Percentiles rank a stretch among this genome's conserved stretches.
These are phyloP conservation scores for Xestia rhomboidea DNA, from an alignment of 2,888 invertebrate genomes.

Conservation along the genomic window DNA sequence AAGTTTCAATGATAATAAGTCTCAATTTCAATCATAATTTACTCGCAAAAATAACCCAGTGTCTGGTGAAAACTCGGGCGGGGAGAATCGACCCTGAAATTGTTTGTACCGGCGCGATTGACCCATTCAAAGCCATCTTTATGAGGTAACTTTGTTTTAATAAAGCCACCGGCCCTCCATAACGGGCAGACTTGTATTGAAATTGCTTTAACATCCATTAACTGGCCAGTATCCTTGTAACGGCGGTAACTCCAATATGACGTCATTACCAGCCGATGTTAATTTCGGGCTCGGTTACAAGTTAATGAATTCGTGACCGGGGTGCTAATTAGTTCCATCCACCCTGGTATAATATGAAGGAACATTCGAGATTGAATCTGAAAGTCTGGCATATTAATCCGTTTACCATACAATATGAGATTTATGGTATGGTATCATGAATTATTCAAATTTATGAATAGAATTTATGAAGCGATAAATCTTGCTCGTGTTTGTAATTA, in stretches of 20 bases:
- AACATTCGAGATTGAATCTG: slow-evolving; percentile 1
- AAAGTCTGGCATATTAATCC: slow-evolving; percentile 25
- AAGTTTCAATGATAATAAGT: neutral
- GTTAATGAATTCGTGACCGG: slow-evolving; percentile 39
- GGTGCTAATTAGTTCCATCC: slow-evolving; percentile 33
- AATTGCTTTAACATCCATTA: slow-evolving; percentile 25
- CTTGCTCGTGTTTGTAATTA: slow-evolving; percentile 15
- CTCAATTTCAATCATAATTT: neutral
- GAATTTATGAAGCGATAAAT: slow-evolving; percentile 13
- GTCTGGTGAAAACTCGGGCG: neutral
- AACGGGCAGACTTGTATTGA: slow-evolving; percentile 23
- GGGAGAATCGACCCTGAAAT: neutral
- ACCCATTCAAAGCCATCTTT: slow-evolving; percentile 40
- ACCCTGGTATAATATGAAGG: slow-evolving; percentile 1
- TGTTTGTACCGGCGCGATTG: slow-evolving; percentile 21
- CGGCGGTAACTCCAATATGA: slow-evolving; percentile 21
- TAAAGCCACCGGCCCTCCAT: slow-evolving; percentile 33
- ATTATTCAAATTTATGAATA: slow-evolving; percentile 37
- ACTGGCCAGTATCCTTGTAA: slow-evolving; percentile 10
- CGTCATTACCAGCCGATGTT: slow-evolving; percentile 37
- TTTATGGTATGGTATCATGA: slow-evolving; percentile 27
- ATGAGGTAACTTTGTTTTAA: slow-evolving; percentile 48
- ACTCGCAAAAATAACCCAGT: neutral
- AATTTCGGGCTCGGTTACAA: slow-evolving; percentile 38
- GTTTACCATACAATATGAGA: neutral